Evolutionary conservation across 2,113 vertebrate species (phyloP).

Genomic region (Gulo gulo): DNA sequence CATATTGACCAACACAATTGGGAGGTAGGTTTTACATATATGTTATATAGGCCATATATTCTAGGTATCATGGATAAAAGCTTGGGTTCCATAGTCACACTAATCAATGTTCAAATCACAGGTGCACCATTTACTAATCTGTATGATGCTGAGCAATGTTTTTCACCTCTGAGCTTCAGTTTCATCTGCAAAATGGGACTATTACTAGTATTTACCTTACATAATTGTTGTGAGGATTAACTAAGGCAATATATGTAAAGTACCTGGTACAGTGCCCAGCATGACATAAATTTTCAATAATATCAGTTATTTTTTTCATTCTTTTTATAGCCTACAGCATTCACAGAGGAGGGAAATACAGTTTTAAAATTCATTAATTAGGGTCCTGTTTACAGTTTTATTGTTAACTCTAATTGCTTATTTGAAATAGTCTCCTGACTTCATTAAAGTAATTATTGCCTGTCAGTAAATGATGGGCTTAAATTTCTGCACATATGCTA

Average conservation of each 20-base stretch:
- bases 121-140: neutral
- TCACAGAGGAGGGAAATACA: neutral
- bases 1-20: neutral
- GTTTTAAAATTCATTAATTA: constrained; percentile 71
- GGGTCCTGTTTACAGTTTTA: constrained; percentile 65
- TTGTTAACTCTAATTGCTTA: constrained; percentile 68
- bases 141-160: neutral
- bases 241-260: neutral
- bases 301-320: constrained; percentile 12
- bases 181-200: constrained; percentile 11
- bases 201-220: neutral
- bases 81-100: neutral
- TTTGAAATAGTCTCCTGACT: constrained; percentile 70
- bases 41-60: neutral
- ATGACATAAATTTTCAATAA: neutral
- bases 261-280: neutral
- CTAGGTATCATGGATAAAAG: neutral
- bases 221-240: neutral
- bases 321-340: constrained; percentile 20
- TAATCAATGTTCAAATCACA: neutral
- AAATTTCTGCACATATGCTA: constrained; percentile 68
- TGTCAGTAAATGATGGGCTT: constrained; percentile 72
- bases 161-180: neutral
- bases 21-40: neutral
- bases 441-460: constrained; percentile 76